These are phyloP conservation scores for Euzetes globulus DNA, from an alignment of 2,888 invertebrate genomes.

Conservation along the genomic window DNA sequence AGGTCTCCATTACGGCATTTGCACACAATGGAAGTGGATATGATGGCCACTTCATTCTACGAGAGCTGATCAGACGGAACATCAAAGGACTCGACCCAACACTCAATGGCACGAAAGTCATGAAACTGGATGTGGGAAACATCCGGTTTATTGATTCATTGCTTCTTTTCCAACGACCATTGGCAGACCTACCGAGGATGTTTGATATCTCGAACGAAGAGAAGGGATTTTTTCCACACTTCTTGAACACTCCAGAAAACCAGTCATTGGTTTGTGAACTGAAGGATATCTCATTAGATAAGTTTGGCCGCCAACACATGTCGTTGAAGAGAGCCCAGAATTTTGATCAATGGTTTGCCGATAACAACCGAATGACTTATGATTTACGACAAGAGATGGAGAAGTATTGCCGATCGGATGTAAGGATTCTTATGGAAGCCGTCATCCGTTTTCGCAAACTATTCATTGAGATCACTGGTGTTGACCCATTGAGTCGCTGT, in stretches of 20 bases:
- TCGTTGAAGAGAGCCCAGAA: neutral
- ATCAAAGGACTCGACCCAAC: neutral
- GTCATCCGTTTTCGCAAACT: neutral
- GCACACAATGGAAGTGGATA: slow-evolving; percentile 29
- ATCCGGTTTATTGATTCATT: slow-evolving; percentile 18
- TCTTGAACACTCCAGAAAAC: neutral
- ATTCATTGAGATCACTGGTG: neutral
- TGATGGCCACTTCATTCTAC: slow-evolving; percentile 22
- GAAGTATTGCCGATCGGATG: slow-evolving; percentile 17
- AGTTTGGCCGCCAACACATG: neutral
- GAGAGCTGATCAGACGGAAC: neutral
- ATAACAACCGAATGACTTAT: neutral
- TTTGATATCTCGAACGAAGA: neutral
- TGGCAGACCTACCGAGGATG: slow-evolving; percentile 22
- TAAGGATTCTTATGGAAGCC: neutral
- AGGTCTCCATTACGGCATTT: neutral
- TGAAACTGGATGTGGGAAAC: neutral
- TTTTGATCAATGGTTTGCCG: neutral
- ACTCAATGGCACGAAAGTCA: slow-evolving; percentile 24
- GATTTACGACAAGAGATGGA: neutral
- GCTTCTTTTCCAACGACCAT: neutral
- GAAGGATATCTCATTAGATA: neutral
- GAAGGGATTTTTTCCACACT: slow-evolving; percentile 32
- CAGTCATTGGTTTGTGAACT: neutral
- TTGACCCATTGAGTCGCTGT: slow-evolving; percentile 12